Evolutionary conservation across 2,113 vertebrate genomes (phyloP).

Genomic region (Pipa parva): DNA sequence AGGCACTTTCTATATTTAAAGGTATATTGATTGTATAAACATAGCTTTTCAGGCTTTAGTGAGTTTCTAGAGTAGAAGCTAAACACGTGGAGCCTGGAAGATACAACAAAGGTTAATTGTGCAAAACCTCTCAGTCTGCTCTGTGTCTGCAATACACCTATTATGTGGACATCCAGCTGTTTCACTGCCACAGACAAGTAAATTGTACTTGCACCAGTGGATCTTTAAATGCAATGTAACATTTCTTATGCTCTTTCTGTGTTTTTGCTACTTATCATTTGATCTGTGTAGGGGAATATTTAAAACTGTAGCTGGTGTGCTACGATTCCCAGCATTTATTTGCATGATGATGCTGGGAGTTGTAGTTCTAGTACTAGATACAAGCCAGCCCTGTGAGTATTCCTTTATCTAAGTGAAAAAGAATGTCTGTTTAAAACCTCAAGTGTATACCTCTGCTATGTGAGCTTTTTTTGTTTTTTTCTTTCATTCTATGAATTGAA

Average conservation of each 20-base stretch:
- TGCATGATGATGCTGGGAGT: too few relatives aligned
- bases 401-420: too few relatives aligned
- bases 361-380: too few relatives aligned
- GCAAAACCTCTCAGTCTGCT: slow-evolving; percentile 33
- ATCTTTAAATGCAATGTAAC: slow-evolving; percentile 27
- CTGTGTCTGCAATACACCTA: slow-evolving; percentile 26
- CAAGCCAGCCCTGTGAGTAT: too few relatives aligned
- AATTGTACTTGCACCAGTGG: slow-evolving; percentile 24
- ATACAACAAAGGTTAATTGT: slow-evolving; percentile 37
- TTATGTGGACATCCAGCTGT: slow-evolving; percentile 25
- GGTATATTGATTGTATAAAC: slow-evolving; percentile 15
- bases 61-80: slow-evolving; percentile 9
- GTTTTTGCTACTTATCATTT: slow-evolving; percentile 21
- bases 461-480: neutral
- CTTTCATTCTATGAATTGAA: slow-evolving; percentile 3
- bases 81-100: slow-evolving; percentile 26
- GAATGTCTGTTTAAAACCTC: slow-evolving; percentile 6
- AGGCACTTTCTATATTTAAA: neutral
- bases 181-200: slow-evolving; percentile 12
- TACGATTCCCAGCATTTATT: too few relatives aligned
- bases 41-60: slow-evolving; percentile 18
- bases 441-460: neutral
- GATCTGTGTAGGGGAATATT: too few relatives aligned
- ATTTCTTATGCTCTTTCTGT: slow-evolving; percentile 27
- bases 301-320: too few relatives aligned